Evolutionary conservation across 2,888 invertebrate species (phyloP).

Genomic region (Mesoligia furuncula): DNA sequence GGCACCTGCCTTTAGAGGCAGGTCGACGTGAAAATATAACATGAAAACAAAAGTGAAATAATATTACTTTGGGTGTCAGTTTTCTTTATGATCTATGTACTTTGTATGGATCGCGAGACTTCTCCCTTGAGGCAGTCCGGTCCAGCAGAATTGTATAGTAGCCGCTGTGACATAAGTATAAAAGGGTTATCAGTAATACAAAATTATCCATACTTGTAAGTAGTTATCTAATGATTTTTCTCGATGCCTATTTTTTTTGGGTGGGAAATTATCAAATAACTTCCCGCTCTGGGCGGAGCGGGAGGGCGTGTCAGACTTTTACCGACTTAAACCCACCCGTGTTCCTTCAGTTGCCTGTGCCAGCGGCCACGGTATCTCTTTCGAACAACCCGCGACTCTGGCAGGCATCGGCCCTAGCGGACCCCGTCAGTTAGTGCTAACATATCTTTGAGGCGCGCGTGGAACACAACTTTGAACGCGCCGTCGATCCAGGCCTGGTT

Average conservation of each 20-base stretch:
- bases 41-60: slow-evolving; percentile 40
- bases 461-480: no score
- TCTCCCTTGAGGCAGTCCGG: slow-evolving; percentile 19
- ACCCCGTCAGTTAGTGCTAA: no score
- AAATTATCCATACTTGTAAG: neutral
- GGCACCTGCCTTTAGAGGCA: slow-evolving; percentile 19
- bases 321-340: no score
- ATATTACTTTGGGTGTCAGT: slow-evolving; percentile 35
- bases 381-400: no score
- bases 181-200: slow-evolving; percentile 6
- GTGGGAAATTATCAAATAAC: no score
- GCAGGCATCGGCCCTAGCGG: no score
- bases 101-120: slow-evolving; percentile 29
- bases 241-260: neutral
- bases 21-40: slow-evolving; percentile 34
- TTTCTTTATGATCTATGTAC: slow-evolving; percentile 36
- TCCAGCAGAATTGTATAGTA: slow-evolving; percentile 27
- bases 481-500: no score
- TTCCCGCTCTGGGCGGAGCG: no score
- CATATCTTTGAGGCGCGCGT: no score
- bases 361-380: no score
- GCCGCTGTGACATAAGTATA: neutral
- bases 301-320: no score
- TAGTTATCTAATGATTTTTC: neutral
- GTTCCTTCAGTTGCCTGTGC: no score